Evolutionary conservation across 64 coral and sea anemone genomes (phyloP).

Genomic region (Dendrophyllia cribrosa): DNA sequence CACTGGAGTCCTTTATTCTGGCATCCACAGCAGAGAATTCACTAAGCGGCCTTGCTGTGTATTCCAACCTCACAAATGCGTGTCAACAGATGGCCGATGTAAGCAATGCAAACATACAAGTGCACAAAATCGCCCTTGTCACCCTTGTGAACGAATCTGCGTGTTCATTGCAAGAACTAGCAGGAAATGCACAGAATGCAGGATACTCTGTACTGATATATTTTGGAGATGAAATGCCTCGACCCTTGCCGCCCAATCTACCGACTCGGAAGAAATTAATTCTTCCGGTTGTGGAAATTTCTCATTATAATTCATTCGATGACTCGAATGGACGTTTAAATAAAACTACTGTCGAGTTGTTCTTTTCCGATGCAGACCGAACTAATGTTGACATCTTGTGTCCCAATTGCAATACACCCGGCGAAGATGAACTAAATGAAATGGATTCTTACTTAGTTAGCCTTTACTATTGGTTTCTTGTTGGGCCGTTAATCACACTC

Average conservation of each 20-base stretch:
- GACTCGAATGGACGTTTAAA: too few species aligned
- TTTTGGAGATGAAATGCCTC: too few species aligned
- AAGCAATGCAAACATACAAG: not conserved
- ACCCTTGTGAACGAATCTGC: not conserved
- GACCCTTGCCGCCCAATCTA: not conserved
- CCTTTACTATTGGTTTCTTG: not conserved
- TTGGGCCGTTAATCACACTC: not conserved
- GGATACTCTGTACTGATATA: not conserved
- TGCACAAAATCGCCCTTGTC: not conserved
- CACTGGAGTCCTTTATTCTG: not conserved
- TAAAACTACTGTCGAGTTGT: too few species aligned
- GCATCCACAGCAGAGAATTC: not conserved
- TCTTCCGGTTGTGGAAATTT: not conserved
- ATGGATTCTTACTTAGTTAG: not conserved
- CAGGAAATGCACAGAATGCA: not conserved
- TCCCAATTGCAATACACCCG: too few species aligned
- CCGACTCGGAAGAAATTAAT: not conserved
- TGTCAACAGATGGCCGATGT: not conserved
- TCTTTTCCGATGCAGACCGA: not conserved
- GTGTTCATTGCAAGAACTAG: not conserved
- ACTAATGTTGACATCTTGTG: not conserved
- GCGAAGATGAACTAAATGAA: not conserved
- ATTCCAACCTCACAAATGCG: not conserved
- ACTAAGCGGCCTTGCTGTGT: not conserved
- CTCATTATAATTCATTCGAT: too few species aligned